Evolutionary conservation across 2,113 vertebrate genomes (phyloP), one percentile per base, ranked within the genome.

Genomic region (Athene cunicularia): DNA sequence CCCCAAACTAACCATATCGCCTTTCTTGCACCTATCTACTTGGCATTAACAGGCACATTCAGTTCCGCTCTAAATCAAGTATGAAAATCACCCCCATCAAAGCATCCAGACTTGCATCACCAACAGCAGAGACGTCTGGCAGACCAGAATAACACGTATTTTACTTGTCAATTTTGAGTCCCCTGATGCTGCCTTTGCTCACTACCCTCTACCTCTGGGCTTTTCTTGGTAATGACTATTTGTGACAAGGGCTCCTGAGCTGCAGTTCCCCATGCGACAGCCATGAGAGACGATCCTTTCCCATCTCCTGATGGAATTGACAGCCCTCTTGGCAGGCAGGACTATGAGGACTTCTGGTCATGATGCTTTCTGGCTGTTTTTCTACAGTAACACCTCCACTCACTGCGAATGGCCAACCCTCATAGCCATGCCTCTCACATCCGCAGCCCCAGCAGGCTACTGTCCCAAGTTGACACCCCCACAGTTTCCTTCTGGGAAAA

Each of bases 401-500:
- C 3, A 0, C 79, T 62, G 68, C 3, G 3, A 94, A 90, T 23
- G 50, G 64, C 74, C 88, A 76, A 10, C 53, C 50, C 66, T 88
- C 2, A 0, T 28, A 86, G 60, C 86, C 74, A 47, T 52, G 87
- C 58, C 33, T 80, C 71, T 93, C 37, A 32, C 55, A 77, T 49
- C 80, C 2, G 0, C 73, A 86, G 77, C 77, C 88, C 21, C 91
- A 85, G 83, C 55, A 88, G 85, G 86, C 49, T 77, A 18, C 5
- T 5, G 80, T 79, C 71, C 59, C 0, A 6, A 85, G 55, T 49
- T 88, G 84, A 94, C 80, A 90, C 14, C 26, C 80, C 70, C 4
- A 5, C 27, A 18, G 55, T 37, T 76, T 90, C 86, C 94, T 92
- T 93, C 93, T 93, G 87, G 52, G 79, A 93, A 68, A 93, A 95